Evolutionary conservation across 2,797 vertebrate genomes (phyloP).

Genomic region (Eospalax fontanierii): DNA sequence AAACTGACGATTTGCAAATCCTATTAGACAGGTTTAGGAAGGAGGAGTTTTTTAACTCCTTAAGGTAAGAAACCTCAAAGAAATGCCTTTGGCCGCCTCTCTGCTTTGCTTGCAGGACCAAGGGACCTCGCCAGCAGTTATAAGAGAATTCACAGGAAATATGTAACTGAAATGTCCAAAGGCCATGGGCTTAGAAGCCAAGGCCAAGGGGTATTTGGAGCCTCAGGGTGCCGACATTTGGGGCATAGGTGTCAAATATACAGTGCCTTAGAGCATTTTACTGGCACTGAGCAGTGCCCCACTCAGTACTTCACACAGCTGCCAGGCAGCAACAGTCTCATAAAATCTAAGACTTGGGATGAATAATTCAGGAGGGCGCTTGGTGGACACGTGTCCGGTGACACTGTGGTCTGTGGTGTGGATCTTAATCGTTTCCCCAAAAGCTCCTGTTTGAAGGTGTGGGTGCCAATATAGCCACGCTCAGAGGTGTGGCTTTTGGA

Average conservation of each 20-base stretch:
- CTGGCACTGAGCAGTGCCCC: background rate
- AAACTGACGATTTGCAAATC: too few species aligned
- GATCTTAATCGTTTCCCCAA: too few species aligned
- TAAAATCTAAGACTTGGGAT: background rate
- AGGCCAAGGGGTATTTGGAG: background rate
- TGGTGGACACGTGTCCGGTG: background rate
- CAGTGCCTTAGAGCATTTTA: background rate
- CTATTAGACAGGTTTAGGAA: too few species aligned
- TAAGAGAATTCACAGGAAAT: too few species aligned
- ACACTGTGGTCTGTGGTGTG: background rate
- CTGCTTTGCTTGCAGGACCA: too few species aligned
- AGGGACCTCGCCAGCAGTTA: too few species aligned
- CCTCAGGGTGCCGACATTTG: fast-evolving
- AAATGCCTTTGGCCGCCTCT: too few species aligned
- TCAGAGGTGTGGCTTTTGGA: too few species aligned
- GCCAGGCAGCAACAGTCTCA: background rate
- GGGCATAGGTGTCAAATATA: background rate
- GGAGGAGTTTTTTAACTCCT: too few species aligned
- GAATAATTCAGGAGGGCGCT: background rate
- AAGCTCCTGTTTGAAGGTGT: too few species aligned
- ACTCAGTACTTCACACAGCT: background rate
- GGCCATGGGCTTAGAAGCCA: background rate
- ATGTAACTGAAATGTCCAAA: background rate
- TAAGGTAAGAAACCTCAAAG: too few species aligned
- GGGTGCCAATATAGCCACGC: too few species aligned